Conservation (phyloP, 2,113 vertebrate species). For the Otocyon megalotis region DNA sequence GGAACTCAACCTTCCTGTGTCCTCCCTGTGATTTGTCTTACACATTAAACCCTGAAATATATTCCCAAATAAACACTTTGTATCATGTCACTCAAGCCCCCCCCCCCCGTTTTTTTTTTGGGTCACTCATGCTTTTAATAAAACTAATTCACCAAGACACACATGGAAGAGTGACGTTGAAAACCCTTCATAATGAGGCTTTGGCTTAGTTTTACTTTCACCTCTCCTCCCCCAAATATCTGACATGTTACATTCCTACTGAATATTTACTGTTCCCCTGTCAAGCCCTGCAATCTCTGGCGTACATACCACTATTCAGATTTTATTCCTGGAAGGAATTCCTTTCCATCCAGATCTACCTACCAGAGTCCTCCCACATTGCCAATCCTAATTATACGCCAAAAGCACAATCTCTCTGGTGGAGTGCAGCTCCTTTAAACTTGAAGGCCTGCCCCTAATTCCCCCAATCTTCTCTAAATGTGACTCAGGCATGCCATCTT, state of each 20-base stretch:
- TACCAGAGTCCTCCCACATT: not conserved
- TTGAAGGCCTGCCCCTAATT: not conserved
- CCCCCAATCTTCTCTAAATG: not conserved
- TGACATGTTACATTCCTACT: not conserved
- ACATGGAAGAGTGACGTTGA: not conserved
- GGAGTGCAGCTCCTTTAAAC: not conserved
- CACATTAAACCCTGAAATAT: not conserved
- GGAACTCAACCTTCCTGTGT: not conserved
- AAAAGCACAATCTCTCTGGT: not conserved
- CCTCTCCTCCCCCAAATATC: not conserved
- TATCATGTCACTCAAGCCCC: not conserved
- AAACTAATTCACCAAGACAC: not conserved
- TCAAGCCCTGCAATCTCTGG: not conserved
- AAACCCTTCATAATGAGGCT: not conserved
- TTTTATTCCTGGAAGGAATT: not conserved
- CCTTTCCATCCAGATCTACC: not conserved
- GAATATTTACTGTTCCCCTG: not conserved
- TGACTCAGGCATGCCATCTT: not conserved
- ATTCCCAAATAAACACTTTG: not conserved
- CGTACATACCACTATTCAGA: not conserved
- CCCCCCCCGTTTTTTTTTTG: too few relatives aligned
- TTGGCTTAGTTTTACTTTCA: not conserved
- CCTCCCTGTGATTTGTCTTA: not conserved
- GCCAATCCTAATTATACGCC: not conserved
- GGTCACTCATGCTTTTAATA: not conserved